Base-by-base conservation (phyloP, 2,888 invertebrate species). In the Macrophya annulata region DNA sequence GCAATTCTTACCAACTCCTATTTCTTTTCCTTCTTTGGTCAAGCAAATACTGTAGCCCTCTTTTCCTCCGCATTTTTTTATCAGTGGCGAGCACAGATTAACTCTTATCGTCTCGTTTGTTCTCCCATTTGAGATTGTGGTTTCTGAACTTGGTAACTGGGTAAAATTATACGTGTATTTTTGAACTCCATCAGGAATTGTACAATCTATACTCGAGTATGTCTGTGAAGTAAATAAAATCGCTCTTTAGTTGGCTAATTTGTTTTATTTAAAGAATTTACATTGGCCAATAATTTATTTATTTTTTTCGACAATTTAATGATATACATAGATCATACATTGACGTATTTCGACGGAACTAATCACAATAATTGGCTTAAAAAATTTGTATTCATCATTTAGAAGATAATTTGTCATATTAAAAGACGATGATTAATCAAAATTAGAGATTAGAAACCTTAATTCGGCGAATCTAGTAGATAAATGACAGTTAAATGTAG, bases 31-130 rank as follows among this genome's bases (percentile, higher is more conserved):
- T 82, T 89, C 86, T 79, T 84, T 88, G 25, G 79, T 85, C 21
- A 92, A 84, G 86, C 92, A 93, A 85, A 91, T 87, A 3, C 89
- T 88, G 77, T 90, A 92, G 3, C 88, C 89, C 5, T 85, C 85
- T 21, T 84, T 85, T 4, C 87, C 88, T 55, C 92, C 90, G 77
- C 92, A 92, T 37, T 85, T 85, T 59, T 88, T 85, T 17, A 85
- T 86, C 21, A 92, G 86, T 2, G 89, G 87, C 5, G 82, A 85
- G 85, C 92, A 92, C 55, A 92, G 65, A 0, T 59, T 45, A 1
- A 85, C n/a, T 12, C 62, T 59, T 81, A 85, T 72, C 37, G 21
- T 74, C 21, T 12, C 45, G 2, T 17, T 10, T 25, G n/a, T 25
- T 6, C 25, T 21, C n/a, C n/a, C n/a, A n/a, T 4, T 31, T 17